These are phyloP conservation scores for Creontiades dilutus DNA, from an alignment of 2,888 invertebrate genomes.

Conservation along the genomic window DNA sequence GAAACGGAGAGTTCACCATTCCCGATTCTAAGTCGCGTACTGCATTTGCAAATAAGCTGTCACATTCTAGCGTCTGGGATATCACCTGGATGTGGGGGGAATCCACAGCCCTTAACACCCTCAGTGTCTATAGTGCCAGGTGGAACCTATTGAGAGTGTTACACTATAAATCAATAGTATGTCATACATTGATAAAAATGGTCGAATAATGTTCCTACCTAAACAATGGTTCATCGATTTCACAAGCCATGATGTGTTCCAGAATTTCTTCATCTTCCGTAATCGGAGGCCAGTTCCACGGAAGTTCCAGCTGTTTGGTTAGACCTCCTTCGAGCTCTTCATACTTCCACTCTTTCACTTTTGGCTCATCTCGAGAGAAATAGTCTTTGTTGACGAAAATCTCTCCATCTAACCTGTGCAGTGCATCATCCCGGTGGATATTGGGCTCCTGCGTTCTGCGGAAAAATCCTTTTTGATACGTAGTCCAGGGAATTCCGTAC, in stretches of 20 bases:
- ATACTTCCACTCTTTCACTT: not conserved
- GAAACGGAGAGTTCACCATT: too few relatives aligned
- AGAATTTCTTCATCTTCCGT: conserved; percentile 46
- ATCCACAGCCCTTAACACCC: too few relatives aligned
- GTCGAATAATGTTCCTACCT: not conserved
- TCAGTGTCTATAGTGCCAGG: too few relatives aligned
- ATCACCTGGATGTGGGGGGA: too few relatives aligned
- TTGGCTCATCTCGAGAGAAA: not conserved
- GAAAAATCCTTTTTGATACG: not conserved
- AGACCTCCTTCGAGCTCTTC: not conserved
- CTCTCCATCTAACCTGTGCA: not conserved
- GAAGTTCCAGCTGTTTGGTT: not conserved
- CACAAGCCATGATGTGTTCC: conserved; percentile 17
- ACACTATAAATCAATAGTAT: too few relatives aligned
- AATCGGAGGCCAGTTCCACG: conserved; percentile 1
- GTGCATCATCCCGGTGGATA: conserved; percentile 31
- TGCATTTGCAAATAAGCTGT: too few relatives aligned
- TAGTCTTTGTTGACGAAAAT: conserved; percentile 28
- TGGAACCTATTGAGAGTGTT: too few relatives aligned
- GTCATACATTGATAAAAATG: not conserved
- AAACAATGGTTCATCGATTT: conserved; percentile 31
- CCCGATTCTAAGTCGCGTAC: too few relatives aligned
- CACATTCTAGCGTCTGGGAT: too few relatives aligned
- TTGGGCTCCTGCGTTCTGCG: not conserved
- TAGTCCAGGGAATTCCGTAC: not conserved